These are phyloP conservation scores for Procambarus clarkii DNA, from an alignment of 1,140 invertebrate species.

Conservation along the genomic window DNA sequence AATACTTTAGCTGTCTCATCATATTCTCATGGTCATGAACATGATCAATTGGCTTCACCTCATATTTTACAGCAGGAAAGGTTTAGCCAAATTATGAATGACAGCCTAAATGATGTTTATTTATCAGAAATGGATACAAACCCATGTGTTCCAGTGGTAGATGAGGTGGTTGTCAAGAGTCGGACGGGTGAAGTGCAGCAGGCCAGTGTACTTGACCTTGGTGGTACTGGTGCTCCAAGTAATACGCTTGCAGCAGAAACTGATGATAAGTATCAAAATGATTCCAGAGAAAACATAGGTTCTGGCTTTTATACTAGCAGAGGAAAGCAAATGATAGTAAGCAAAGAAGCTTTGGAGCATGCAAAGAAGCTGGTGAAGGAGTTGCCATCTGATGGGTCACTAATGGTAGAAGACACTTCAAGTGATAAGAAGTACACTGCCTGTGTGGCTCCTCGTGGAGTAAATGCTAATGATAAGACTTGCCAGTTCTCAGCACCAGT, in stretches of 20 bases:
- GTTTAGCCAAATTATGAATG: neutral
- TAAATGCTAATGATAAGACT: neutral
- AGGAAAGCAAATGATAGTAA: constrained; percentile 11
- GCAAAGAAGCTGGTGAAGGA: constrained; percentile 12
- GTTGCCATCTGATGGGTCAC: neutral
- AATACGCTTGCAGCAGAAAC: neutral
- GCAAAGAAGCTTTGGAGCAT: constrained; percentile 2
- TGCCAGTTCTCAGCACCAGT: neutral
- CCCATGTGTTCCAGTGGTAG: neutral
- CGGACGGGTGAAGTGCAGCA: too few species aligned
- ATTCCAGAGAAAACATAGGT: neutral
- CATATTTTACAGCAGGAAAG: neutral
- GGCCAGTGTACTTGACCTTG: neutral
- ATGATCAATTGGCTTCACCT: neutral
- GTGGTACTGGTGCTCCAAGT: neutral
- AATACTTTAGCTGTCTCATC: neutral
- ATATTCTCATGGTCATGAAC: neutral
- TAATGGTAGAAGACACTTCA: neutral
- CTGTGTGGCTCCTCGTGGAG: neutral
- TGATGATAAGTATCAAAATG: neutral
- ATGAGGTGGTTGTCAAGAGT: neutral
- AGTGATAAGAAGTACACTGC: neutral
- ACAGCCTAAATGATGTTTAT: constrained; percentile 33
- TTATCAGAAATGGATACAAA: constrained; percentile 19
- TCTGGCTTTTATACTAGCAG: constrained; percentile 11